Percentiles rank a stretch among this genome's conserved stretches.
Conservation (phyloP, 1,140 invertebrate species). For the Brachionus angularis region DNA sequence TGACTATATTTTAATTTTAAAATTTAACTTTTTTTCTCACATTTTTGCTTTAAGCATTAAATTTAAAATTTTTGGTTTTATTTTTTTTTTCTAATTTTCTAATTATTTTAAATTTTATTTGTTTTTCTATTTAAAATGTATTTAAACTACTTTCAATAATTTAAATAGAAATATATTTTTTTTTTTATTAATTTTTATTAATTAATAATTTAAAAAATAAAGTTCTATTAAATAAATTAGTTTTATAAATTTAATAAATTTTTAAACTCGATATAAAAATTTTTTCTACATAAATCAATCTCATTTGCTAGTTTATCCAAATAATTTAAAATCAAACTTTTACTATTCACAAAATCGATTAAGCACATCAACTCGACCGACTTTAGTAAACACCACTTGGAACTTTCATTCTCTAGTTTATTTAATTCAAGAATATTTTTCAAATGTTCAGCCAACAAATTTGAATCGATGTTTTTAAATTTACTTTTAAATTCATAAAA, state of each 20-base stretch:
- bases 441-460: conserved; percentile 25
- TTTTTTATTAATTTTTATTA: too few species aligned
- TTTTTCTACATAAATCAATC: conserved; percentile 12
- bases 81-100: too few species aligned
- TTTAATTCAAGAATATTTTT: conserved; percentile 19
- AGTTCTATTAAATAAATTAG: background rate
- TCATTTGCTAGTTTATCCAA: conserved; percentile 26
- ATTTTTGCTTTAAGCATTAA: too few species aligned
- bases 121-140: too few species aligned
- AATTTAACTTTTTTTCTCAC: too few species aligned
- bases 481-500: conserved; percentile 17
- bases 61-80: too few species aligned
- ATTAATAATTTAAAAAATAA: too few species aligned
- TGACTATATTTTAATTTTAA: too few species aligned
- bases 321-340: background rate
- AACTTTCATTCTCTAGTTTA: conserved; percentile 19
- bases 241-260: background rate
- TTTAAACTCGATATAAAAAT: conserved; percentile 14
- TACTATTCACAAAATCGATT: background rate
- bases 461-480: conserved; percentile 6
- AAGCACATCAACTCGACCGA: conserved; percentile 23
- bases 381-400: conserved; percentile 34
- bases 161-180: too few species aligned
- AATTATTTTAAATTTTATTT: too few species aligned
- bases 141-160: too few species aligned